Conservation (phyloP, 1,140 invertebrate genomes). For the Brachionus plicatilis region DNA sequence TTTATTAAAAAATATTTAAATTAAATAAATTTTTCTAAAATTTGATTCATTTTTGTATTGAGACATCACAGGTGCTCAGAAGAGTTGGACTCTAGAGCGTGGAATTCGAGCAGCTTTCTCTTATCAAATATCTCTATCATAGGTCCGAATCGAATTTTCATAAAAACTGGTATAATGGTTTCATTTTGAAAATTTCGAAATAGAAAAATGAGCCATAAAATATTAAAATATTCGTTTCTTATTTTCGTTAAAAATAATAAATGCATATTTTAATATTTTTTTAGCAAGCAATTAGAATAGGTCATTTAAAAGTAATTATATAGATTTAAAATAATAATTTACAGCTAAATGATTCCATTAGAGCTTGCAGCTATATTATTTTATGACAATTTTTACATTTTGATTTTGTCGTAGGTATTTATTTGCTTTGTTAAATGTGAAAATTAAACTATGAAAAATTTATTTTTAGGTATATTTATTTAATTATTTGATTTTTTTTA, state of each 20-base stretch:
- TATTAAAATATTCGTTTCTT: neutral
- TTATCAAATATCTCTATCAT: neutral
- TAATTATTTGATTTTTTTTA: too few relatives aligned
- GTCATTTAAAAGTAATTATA: neutral
- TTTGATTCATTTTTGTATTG: neutral
- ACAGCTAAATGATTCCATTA: neutral
- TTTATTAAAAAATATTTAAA: neutral
- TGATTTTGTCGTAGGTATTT: neutral
- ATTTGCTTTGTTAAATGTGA: too few relatives aligned
- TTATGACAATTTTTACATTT: neutral
- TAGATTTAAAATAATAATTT: neutral
- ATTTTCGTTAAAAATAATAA: neutral
- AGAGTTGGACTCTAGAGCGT: neutral
- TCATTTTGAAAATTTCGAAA: neutral
- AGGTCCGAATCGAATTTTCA: neutral
- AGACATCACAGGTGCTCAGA: neutral
- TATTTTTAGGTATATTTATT: too few relatives aligned
- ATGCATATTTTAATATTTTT: neutral
- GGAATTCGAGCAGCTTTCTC: neutral
- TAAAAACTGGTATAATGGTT: neutral
- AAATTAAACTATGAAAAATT: too few relatives aligned
- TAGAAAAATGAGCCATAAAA: neutral
- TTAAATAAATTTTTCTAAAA: neutral
- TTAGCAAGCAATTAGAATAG: neutral
- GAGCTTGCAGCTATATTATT: neutral